Conservation (phyloP, 1,140 invertebrate species). For the Trachymyrmex septentrionalis region DNA sequence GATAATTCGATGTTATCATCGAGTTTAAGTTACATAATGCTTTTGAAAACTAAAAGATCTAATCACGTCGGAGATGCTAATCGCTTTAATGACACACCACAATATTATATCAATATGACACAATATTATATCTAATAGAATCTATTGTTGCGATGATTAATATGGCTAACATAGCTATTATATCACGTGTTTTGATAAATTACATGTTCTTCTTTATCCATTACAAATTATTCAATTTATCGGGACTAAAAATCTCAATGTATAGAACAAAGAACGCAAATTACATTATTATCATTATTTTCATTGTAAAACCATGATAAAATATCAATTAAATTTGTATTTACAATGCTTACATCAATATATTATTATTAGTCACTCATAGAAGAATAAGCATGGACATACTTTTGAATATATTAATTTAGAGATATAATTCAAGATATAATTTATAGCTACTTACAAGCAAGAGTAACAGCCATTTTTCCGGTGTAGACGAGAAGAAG, state of each 20-base stretch:
- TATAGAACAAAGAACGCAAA: background rate
- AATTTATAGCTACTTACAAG: conserved; percentile 91
- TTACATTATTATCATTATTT: background rate
- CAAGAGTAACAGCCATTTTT: conserved; percentile 98
- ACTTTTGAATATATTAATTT: background rate
- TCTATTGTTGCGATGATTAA: background rate
- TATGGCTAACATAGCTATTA: background rate
- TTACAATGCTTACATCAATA: background rate
- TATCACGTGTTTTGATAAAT: background rate
- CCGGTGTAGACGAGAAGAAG: conserved; percentile 97
- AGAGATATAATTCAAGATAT: background rate
- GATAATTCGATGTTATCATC: background rate
- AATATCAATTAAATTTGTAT: background rate
- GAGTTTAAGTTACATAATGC: background rate
- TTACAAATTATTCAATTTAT: background rate
- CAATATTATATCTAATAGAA: background rate
- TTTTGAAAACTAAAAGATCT: background rate
- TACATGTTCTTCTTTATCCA: background rate
- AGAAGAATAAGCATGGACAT: background rate
- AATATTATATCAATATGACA: background rate
- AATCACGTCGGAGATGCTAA: background rate
- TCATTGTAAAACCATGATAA: background rate
- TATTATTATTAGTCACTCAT: too few species aligned
- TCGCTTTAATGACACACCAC: background rate
- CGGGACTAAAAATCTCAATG: too few species aligned